Conservation (phyloP, 2,797 vertebrate species). For the Borostomias antarcticus region DNA sequence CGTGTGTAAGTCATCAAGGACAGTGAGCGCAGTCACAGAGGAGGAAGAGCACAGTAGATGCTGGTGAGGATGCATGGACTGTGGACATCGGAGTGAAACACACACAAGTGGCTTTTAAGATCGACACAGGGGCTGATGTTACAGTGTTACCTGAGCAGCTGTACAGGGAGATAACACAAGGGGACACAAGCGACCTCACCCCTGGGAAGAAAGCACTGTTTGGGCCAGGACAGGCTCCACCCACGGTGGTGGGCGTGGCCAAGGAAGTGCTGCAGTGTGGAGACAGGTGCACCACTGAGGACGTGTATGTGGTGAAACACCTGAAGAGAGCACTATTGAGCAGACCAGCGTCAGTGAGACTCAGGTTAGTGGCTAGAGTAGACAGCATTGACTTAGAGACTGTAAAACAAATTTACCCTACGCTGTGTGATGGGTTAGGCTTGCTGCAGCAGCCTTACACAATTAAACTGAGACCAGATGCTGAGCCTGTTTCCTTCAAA, state of each 20-base stretch:
- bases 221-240: not conserved
- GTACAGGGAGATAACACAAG: not conserved
- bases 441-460: slow-evolving; percentile 11
- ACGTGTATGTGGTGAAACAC: slow-evolving; percentile 4
- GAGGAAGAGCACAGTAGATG: not conserved
- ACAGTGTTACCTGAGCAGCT: slow-evolving; percentile 1
- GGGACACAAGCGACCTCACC: not conserved
- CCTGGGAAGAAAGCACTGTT: not conserved
- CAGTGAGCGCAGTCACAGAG: not conserved
- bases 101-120: slow-evolving; percentile 6
- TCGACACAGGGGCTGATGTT: slow-evolving; percentile 12
- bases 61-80: not conserved
- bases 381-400: slow-evolving; percentile 10
- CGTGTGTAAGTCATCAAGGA: not conserved
- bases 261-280: not conserved
- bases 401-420: too few species aligned
- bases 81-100: not conserved
- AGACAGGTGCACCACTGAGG: not conserved
- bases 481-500: slow-evolving; percentile 8
- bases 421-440: slow-evolving; percentile 15
- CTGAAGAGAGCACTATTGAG: slow-evolving; percentile 19
- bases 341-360: slow-evolving; percentile 1
- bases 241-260: not conserved
- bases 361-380: not conserved
- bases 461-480: slow-evolving; percentile 19